Evolutionary conservation across 2,113 vertebrate genomes (phyloP), one percentile per base, ranked within the genome.

Genomic region (Donacobius atricapilla): DNA sequence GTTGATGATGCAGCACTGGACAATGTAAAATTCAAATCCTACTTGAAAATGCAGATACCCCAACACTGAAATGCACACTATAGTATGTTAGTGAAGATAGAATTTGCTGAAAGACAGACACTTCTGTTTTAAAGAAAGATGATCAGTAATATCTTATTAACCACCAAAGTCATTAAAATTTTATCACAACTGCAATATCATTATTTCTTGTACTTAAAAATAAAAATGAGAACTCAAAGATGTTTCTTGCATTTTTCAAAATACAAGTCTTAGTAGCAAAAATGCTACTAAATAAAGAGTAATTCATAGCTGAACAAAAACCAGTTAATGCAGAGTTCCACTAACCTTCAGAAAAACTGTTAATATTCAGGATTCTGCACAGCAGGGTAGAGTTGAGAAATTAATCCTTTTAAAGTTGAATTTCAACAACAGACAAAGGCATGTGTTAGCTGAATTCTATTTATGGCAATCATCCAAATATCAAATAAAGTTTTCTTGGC

Each of bases 381-480:
- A 87, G 84, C 60, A 71, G 83, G 60, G 23, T 42, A 95, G 33
- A 3, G 63, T 56, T 90, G 66, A 91, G 85, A 96, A 93, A 96
- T 95, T 96, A 95, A 92, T 94, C 89, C 82, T 92, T 97, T 91
- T 93, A 94, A 95, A 96, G 93, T 93, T 94, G 89, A 96, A 90
- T 95, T 96, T 96, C 92, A 92, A 80, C 91, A 95, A 94, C 78
- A 16, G 95, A 96, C 95, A 96, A 91, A 95, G 68, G 83, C 93
- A 94, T 91, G 83, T 92, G 93, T 90, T 93, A 92, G 91, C 61
- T 47, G 83, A 89, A 89, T 79, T 95, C 89, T 93, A 85, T 93
- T 89, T 70, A 65, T 93, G 96, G 94, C 89, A 19, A 23, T 31
- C 42, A 68, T 79, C 97, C 94, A 96, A 93, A 81, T 68, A 96